These are phyloP conservation scores for Prosopocoilus inquinatus DNA, from an alignment of 2,888 invertebrate species.

Conservation along the genomic window DNA sequence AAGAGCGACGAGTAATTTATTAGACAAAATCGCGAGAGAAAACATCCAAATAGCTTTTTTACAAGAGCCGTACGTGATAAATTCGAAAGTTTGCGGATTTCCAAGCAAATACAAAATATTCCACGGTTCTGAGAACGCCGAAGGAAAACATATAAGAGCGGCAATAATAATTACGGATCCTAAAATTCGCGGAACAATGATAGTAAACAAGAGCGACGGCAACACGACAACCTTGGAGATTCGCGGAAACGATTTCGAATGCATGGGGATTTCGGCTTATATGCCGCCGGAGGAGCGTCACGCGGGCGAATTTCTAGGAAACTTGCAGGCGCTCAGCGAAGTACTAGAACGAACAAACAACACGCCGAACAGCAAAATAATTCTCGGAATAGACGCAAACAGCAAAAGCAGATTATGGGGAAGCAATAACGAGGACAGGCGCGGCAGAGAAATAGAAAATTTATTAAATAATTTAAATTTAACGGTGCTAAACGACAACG, in stretches of 20 bases:
- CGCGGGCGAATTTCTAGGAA: neutral
- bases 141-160: neutral
- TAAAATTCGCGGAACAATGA: neutral
- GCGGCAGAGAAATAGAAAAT: neutral
- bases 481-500: neutral
- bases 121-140: neutral
- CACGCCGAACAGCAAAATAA: neutral
- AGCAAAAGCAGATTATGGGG: neutral
- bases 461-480: neutral
- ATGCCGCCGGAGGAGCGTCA: neutral
- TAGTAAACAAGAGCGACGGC: neutral
- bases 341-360: no score
- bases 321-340: no score
- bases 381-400: neutral
- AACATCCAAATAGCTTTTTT: no score
- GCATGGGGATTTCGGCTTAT: neutral
- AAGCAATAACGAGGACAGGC: neutral
- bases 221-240: neutral
- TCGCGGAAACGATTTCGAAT: neutral
- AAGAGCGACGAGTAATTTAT: neutral
- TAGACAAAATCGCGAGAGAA: neutral
- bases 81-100: no score
- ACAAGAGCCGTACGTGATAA: no score
- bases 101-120: no score
- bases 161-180: neutral